These are phyloP conservation scores for Mustelus asterias DNA, from an alignment of 2,113 vertebrate species.

Conservation along the genomic window DNA sequence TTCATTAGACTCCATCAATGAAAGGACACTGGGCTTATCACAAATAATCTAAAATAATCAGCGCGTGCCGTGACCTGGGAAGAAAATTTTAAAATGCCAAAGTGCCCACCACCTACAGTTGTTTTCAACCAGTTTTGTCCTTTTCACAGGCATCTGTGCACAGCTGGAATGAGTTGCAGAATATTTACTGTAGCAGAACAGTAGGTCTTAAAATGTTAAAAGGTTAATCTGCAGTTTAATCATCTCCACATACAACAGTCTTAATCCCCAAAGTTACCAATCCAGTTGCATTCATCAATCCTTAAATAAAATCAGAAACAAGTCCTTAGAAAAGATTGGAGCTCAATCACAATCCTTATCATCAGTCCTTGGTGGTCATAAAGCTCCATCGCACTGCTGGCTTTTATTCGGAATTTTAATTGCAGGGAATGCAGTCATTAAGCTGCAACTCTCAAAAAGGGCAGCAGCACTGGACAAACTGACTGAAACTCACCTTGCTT, in stretches of 20 bases:
- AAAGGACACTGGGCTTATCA: background rate
- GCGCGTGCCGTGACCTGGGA: background rate
- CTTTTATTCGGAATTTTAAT: background rate
- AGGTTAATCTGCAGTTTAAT: slow-evolving; percentile 55
- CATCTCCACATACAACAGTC: slow-evolving; percentile 50
- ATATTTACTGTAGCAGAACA: background rate
- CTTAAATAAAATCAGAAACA: slow-evolving; percentile 37
- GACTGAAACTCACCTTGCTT: slow-evolving; percentile 64
- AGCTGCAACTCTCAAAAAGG: background rate
- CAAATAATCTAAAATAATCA: background rate
- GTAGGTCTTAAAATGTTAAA: slow-evolving; percentile 29
- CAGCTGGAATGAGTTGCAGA: background rate
- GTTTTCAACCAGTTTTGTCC: background rate
- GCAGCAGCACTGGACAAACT: background rate
- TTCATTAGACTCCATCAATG: background rate
- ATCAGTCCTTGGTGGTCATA: too few relatives aligned
- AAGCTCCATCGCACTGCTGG: background rate
- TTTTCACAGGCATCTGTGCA: background rate
- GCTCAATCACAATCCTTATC: background rate
- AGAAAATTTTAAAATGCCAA: background rate
- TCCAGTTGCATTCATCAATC: slow-evolving; percentile 49
- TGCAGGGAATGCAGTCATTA: background rate
- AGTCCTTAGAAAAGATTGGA: background rate
- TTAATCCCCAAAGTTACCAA: slow-evolving; percentile 49
- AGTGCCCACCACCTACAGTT: background rate